Evolutionary conservation across 2,888 invertebrate species (phyloP).

Genomic region (Hymenopus coronatus): DNA sequence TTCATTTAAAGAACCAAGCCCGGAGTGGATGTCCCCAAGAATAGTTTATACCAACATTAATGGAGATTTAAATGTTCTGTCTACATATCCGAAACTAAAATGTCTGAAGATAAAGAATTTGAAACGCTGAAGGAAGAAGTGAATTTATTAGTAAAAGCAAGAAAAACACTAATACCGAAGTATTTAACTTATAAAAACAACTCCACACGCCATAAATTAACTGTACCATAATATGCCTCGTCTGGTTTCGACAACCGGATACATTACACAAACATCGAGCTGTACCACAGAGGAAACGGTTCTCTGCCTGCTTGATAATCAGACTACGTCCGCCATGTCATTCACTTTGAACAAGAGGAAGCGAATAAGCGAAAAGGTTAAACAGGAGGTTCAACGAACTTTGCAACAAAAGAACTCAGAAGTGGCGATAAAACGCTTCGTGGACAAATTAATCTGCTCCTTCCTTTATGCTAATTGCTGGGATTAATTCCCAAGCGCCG

Average conservation of each 20-base stretch:
- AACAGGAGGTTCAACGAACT: background rate
- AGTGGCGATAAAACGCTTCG: background rate
- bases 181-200: background rate
- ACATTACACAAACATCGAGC: background rate
- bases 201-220: background rate
- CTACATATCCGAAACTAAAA: too few relatives aligned
- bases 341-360: background rate
- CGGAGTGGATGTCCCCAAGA: too few relatives aligned
- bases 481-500: background rate
- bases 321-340: background rate
- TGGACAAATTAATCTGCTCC: background rate
- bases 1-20: too few relatives aligned
- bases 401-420: background rate
- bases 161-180: background rate
- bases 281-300: background rate
- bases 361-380: background rate
- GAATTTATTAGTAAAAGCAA: background rate
- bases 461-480: background rate
- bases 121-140: too few relatives aligned
- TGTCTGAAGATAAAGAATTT: too few relatives aligned
- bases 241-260: background rate
- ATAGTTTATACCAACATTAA: too few relatives aligned
- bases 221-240: background rate
- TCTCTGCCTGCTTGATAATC: background rate
- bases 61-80: too few relatives aligned